Conservation (phyloP, 2,888 invertebrate genomes). For the Frankliniella fusca region DNA sequence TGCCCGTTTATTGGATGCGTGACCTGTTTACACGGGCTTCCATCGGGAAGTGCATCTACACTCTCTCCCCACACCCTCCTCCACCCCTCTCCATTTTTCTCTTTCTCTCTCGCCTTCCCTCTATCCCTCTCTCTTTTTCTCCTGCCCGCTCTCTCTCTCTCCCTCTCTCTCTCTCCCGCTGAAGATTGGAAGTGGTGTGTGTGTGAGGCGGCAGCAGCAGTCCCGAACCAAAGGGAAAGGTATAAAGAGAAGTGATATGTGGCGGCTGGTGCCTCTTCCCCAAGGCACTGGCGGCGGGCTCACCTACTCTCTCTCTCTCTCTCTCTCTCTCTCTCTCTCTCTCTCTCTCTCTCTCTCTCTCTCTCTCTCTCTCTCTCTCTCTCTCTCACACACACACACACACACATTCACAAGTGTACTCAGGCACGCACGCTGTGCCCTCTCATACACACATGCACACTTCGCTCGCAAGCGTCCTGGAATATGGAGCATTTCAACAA, state of each 20-base stretch:
- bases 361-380: no score
- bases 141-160: no score
- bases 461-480: no score
- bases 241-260: slow-evolving; percentile 26
- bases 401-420: slow-evolving; percentile 24
- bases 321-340: neutral
- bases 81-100: no score
- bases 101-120: no score
- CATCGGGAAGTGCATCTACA: slow-evolving; percentile 11
- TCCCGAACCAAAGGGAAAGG: neutral
- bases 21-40: slow-evolving; percentile 18
- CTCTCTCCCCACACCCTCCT: neutral
- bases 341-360: no score
- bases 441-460: no score
- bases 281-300: neutral
- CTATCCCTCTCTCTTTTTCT: no score
- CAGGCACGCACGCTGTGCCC: no score
- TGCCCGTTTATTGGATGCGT: slow-evolving; percentile 16
- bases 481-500: no score
- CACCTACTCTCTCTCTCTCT: neutral
- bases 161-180: neutral
- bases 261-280: slow-evolving; percentile 26
- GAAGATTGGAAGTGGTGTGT: slow-evolving; percentile 6
- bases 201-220: neutral
- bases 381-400: slow-evolving; percentile 27